Conservation (phyloP, 2,113 vertebrate genomes). For the Coreoperca whiteheadi region DNA sequence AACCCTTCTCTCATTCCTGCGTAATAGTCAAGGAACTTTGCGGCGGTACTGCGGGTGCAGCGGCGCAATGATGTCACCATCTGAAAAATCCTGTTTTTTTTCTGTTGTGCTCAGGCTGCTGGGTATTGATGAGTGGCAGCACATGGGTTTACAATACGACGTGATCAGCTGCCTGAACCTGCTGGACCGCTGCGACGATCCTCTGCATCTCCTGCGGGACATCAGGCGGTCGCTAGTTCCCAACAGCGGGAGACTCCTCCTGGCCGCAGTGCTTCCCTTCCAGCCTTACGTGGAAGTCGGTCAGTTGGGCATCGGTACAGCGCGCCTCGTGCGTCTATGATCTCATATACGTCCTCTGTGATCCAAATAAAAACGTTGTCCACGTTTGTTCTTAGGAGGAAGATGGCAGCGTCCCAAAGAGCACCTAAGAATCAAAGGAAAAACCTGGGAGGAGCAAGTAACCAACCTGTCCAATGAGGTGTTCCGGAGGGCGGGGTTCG, state of each 20-base stretch:
- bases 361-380: neutral
- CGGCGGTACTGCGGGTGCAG: too few species aligned
- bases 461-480: slow-evolving; percentile 90
- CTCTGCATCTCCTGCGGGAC: slow-evolving; percentile 90
- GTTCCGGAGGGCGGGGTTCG: slow-evolving; percentile 90
- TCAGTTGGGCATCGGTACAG: slow-evolving; percentile 76
- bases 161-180: slow-evolving; percentile 98
- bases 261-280: slow-evolving; percentile 95
- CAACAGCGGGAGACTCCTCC: slow-evolving; percentile 89
- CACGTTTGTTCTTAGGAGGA: slow-evolving; percentile 84
- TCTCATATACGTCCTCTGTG: neutral
- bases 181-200: slow-evolving; percentile 95
- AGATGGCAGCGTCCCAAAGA: slow-evolving; percentile 95
- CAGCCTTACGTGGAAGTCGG: slow-evolving; percentile 96
- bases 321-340: too few species aligned
- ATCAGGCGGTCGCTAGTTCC: slow-evolving; percentile 91
- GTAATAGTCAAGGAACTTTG: too few species aligned
- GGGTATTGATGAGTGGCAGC: slow-evolving; percentile 94
- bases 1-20: too few species aligned
- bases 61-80: too few species aligned
- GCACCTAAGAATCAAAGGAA: slow-evolving; percentile 90
- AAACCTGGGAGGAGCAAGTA: slow-evolving; percentile 97
- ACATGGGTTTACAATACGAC: slow-evolving; percentile 92
- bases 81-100: neutral
- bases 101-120: slow-evolving; percentile 84